A percentile compares a stretch with the other conserved stretches of the same genome.
phyloP scores from a whole-genome alignment of 2,797 vertebrate species.

The Clarias laeviceps region DNA sequence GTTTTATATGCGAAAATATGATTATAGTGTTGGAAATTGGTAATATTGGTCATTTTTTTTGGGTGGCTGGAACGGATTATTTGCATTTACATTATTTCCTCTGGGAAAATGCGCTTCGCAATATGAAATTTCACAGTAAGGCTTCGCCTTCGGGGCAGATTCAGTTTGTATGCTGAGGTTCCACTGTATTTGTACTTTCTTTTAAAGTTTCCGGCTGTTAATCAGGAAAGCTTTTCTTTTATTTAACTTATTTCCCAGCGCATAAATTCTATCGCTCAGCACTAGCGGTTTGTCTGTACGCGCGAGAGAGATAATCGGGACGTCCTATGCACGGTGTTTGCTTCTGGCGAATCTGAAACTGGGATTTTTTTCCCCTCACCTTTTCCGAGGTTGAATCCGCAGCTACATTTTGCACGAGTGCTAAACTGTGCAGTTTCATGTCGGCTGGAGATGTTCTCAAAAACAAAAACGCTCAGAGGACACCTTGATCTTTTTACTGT shows the following conservation, averaged over 20 bases:
- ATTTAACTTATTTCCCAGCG: neutral
- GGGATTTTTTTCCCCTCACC: constrained; percentile 3
- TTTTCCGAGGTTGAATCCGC: neutral
- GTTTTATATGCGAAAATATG: too few species aligned
- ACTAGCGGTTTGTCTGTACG: constrained; percentile 15
- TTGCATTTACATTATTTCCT: too few species aligned
- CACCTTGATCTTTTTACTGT: neutral
- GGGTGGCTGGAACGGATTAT: too few species aligned
- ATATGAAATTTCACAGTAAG: too few species aligned
- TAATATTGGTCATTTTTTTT: too few species aligned
- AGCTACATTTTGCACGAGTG: neutral
- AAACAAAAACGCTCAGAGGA: neutral
- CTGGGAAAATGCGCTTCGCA: too few species aligned
- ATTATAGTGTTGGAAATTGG: too few species aligned
- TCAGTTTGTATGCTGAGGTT: too few species aligned
- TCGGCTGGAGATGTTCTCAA: neutral
- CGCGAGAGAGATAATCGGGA: neutral
- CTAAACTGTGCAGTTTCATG: neutral
- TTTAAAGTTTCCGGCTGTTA: neutral
- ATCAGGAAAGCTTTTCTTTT: neutral
- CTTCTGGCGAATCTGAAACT: neutral
- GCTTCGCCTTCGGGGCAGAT: too few species aligned
- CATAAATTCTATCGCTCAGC: constrained; percentile 19
- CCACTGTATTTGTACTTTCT: too few species aligned
- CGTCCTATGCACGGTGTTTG: constrained; percentile 26